Evolutionary conservation across 2,888 invertebrate genomes (phyloP).

Genomic region (Agonopterix heracliana): DNA sequence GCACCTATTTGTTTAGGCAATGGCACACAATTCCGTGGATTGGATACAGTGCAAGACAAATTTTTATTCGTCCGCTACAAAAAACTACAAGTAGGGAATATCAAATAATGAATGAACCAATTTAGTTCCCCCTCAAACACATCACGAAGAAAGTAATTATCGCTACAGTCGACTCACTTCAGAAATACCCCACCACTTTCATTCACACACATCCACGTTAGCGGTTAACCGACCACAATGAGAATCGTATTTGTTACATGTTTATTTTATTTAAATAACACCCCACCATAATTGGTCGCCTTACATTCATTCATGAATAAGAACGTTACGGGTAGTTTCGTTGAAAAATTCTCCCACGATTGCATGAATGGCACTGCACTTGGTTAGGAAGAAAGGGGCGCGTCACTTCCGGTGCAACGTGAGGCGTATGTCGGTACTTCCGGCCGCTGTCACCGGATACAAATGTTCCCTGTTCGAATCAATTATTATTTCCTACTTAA

Average conservation of each 20-base stretch:
- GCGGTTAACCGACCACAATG: constrained; percentile 39
- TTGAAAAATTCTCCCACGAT: constrained; percentile 59
- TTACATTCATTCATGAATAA: constrained; percentile 63
- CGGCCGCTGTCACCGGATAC: constrained; percentile 58
- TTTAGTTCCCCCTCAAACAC: no score
- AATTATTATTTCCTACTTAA: constrained; percentile 70
- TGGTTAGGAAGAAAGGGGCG: constrained; percentile 56
- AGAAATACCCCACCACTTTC: constrained; percentile 12
- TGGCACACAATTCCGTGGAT: no score
- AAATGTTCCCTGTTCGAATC: constrained; percentile 58
- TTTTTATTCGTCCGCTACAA: no score
- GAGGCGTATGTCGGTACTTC: constrained; percentile 63
- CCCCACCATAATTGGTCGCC: constrained; percentile 36
- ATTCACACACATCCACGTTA: constrained; percentile 34
- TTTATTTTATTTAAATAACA: constrained; percentile 43
- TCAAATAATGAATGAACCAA: no score
- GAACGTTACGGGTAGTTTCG: constrained; percentile 50
- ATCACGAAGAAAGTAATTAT: no score
- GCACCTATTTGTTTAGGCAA: no score
- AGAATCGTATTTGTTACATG: constrained; percentile 27
- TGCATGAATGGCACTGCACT: constrained; percentile 38
- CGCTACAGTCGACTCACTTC: no score
- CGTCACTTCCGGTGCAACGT: constrained; percentile 57
- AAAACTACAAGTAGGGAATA: no score
- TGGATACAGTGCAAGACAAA: no score